Conservation (phyloP, 2,888 invertebrate genomes). For the Minunthozetes semirufus region DNA sequence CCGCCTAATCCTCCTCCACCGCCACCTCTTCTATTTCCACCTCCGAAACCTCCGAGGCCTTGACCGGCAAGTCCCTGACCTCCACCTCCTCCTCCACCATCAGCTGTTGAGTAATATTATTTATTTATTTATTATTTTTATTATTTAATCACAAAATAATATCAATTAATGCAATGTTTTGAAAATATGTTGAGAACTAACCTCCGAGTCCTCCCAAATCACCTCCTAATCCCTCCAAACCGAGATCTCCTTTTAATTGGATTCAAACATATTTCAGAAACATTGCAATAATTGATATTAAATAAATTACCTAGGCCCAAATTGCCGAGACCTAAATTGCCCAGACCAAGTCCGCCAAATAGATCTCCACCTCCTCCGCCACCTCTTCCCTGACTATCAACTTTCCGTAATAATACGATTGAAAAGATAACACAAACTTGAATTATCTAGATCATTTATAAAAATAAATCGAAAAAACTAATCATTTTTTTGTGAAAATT, state of each 20-base stretch:
- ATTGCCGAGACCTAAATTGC: slow-evolving; percentile 33
- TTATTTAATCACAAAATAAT: background rate
- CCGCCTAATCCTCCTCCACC: slow-evolving; percentile 7
- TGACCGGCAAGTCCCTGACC: background rate
- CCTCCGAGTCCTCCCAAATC: slow-evolving; percentile 18
- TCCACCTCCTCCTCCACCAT: background rate
- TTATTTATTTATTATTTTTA: no score
- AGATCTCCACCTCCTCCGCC: slow-evolving; percentile 32
- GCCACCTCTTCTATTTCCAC: background rate
- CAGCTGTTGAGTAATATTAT: no score
- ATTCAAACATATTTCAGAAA: no score
- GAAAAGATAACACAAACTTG: background rate
- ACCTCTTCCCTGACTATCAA: slow-evolving; percentile 30
- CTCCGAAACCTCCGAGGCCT: background rate
- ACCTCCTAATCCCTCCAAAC: slow-evolving; percentile 20
- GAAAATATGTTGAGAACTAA: no score
- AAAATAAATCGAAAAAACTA: background rate
- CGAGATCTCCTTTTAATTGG: background rate
- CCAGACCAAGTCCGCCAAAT: slow-evolving; percentile 32
- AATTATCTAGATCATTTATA: slow-evolving; percentile 4
- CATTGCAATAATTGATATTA: no score
- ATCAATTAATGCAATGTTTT: no score
- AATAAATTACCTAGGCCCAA: background rate
- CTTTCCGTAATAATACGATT: background rate
- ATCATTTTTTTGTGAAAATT: background rate